Percentiles rank a stretch among this genome's conserved stretches.
Conservation (phyloP, 2,888 invertebrate genomes). For the Nipponacmea schrenckii region DNA sequence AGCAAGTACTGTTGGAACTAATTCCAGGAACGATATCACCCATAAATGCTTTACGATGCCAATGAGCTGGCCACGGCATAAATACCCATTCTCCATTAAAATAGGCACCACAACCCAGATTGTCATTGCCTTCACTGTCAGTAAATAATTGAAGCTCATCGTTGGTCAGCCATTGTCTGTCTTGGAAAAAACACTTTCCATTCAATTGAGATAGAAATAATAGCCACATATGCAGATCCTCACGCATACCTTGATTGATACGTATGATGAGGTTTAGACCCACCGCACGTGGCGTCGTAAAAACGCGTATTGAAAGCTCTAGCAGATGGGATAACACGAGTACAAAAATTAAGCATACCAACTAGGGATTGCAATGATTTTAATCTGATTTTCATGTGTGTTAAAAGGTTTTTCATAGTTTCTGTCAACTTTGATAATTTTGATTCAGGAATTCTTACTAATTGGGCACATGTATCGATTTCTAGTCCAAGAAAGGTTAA, state of each 20-base stretch:
- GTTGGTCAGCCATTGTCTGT: constrained; percentile 9
- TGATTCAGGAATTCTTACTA: constrained; percentile 10
- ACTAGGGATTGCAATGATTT: constrained; percentile 4
- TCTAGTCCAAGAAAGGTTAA: constrained; percentile 13
- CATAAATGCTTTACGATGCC: too few species aligned
- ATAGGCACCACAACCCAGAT: too few species aligned
- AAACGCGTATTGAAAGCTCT: constrained; percentile 22
- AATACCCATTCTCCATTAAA: too few species aligned
- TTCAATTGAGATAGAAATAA: constrained; percentile 19
- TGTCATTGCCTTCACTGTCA: too few species aligned
- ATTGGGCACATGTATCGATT: constrained; percentile 10
- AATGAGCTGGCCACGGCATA: too few species aligned
- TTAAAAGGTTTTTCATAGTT: background rate
- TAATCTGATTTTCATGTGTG: background rate
- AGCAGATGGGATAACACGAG: constrained; percentile 12
- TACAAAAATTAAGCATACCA: constrained; percentile 10
- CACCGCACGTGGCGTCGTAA: constrained; percentile 20
- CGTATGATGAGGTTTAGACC: constrained; percentile 11
- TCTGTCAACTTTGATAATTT: constrained; percentile 3
- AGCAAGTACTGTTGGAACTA: too few species aligned
- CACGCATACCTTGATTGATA: constrained; percentile 11
- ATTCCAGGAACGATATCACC: too few species aligned
- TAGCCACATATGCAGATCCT: constrained; percentile 20
- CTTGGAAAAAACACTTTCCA: constrained; percentile 15
- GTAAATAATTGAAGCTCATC: constrained; percentile 14